These are phyloP conservation scores for Octodon degus DNA, from an alignment of 2,113 vertebrate genomes.

Conservation along the genomic window DNA sequence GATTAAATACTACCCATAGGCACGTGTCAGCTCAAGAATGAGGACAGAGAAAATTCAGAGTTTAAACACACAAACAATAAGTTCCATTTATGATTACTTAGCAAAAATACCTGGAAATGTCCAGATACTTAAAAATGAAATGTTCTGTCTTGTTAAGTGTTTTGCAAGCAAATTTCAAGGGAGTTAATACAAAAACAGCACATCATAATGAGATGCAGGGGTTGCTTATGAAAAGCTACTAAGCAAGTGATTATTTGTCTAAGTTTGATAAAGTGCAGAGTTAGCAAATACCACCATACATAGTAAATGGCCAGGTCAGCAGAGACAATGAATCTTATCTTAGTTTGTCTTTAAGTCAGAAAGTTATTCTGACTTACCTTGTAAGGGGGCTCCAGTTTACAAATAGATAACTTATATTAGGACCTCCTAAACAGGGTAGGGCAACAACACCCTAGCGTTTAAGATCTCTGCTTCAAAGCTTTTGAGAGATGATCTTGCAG, in stretches of 20 bases:
- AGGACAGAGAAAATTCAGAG: neutral
- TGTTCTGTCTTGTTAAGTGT: neutral
- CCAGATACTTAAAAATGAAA: neutral
- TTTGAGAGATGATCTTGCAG: neutral
- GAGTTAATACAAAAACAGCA: neutral
- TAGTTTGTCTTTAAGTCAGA: neutral
- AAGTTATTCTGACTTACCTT: neutral
- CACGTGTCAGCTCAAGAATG: neutral
- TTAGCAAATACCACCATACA: neutral
- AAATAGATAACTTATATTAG: neutral
- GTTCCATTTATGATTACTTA: neutral
- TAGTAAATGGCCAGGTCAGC: neutral
- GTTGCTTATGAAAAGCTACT: neutral
- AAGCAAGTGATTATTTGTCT: neutral
- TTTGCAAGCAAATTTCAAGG: neutral
- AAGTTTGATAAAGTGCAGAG: neutral
- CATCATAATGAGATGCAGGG: neutral
- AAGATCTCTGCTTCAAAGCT: neutral
- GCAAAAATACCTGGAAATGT: neutral
- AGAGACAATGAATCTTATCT: neutral
- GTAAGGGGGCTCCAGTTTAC: neutral
- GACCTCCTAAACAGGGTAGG: neutral
- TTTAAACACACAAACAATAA: neutral
- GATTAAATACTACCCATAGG: neutral
- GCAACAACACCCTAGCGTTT: neutral